Percentiles rank a stretch among this genome's conserved stretches.
phyloP scores from a whole-genome alignment of 2,797 vertebrate species.

The Bradypodion ventrale region DNA sequence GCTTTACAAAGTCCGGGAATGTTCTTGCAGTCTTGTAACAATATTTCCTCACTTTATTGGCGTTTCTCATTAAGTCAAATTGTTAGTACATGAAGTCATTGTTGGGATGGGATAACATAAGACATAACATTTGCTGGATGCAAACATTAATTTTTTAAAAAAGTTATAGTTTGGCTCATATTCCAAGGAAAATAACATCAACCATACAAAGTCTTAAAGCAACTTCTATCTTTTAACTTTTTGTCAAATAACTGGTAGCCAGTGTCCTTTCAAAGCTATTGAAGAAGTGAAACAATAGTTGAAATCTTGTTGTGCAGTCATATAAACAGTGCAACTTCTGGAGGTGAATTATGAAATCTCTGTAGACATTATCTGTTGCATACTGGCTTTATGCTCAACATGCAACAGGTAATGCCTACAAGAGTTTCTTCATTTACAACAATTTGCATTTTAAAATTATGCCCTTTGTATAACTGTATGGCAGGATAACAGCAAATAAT shows the following conservation, averaged over 20 bases:
- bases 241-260: not conserved
- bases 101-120: conserved; percentile 55
- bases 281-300: conserved; percentile 3
- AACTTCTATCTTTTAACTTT: conserved; percentile 8
- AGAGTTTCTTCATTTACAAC: too few species aligned
- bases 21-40: conserved; percentile 53
- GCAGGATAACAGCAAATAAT: too few species aligned
- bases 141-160: conserved; percentile 53
- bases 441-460: too few species aligned
- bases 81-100: conserved; percentile 62
- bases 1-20: conserved; percentile 54
- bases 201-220: conserved; percentile 17
- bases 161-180: conserved; percentile 38
- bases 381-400: too few species aligned
- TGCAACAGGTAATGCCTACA: too few species aligned
- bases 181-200: conserved; percentile 62
- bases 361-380: too few species aligned
- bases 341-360: too few species aligned
- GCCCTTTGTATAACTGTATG: too few species aligned
- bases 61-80: conserved; percentile 66
- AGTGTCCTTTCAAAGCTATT: not conserved
- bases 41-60: conserved; percentile 65
- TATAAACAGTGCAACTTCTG: too few species aligned
- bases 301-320: too few species aligned
- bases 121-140: conserved; percentile 60